These are phyloP conservation scores for Psittacula echo DNA, from an alignment of 2,797 vertebrate genomes.

Conservation along the genomic window DNA sequence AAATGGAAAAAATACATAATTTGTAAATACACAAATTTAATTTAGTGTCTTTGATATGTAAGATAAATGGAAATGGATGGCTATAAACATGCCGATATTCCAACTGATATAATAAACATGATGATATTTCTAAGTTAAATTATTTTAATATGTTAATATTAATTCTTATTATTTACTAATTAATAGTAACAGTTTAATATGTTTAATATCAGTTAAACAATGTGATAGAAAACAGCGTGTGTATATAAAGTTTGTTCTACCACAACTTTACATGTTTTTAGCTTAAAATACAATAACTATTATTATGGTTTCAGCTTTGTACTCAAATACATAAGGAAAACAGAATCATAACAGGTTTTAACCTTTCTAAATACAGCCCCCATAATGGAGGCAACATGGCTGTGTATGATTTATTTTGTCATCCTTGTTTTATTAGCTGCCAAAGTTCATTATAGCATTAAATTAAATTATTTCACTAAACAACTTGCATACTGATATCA, in stretches of 20 bases:
- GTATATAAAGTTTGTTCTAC: neutral
- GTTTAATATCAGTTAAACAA: neutral
- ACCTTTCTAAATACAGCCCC: neutral
- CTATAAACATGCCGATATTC: neutral
- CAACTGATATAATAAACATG: neutral
- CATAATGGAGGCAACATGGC: neutral
- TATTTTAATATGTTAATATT: neutral
- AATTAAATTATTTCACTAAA: slow-evolving; percentile 1
- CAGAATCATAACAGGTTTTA: neutral
- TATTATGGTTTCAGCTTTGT: neutral
- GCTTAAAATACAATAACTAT: neutral
- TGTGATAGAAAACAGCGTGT: neutral
- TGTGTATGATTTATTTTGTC: neutral
- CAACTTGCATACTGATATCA: neutral
- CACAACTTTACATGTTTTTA: neutral
- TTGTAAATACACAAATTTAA: neutral
- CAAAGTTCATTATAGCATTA: neutral
- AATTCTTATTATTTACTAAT: neutral
- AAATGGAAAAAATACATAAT: neutral
- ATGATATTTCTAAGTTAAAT: neutral
- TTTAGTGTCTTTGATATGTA: neutral
- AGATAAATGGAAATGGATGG: neutral
- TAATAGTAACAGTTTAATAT: neutral
- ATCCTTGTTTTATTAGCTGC: neutral
- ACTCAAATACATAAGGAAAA: neutral